Base-by-base conservation (phyloP, 2,797 vertebrate species). In the Cirrhinus mrigala region DNA sequence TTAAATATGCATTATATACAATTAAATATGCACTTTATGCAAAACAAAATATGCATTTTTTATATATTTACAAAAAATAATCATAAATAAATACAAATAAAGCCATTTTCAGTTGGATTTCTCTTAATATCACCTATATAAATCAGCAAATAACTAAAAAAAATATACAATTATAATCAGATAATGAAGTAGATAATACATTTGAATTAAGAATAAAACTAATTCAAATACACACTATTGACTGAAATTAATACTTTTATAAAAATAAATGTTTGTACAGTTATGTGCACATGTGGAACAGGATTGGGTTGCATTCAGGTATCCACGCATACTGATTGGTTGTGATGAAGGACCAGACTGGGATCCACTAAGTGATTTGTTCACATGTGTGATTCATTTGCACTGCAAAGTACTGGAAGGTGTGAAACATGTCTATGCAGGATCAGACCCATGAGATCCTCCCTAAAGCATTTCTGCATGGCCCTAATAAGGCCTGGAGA, bases 401-500 rank as follows among this genome's bases (percentile, higher is more conserved):
- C 52, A 85, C 91, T 91, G 88, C 90, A 90, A 92, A 88, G 82
- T 27, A 81, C 83, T 85, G 89, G 88, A 86, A 81, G 87, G 89
- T 71, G 87, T 24, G 60, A 46, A 81, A 76, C 77, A 81, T 33
- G 44, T 48, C 82, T 69, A 10, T 70, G 33, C 54, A 75, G 75
- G 81, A 83, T 74, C 69, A 62, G 70, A 77, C 64, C 58, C 52
- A 62, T 10, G 27, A 79, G 62, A 60, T 90, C 86, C 81, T 88
- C 64, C 69, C 77, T 64, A 50, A 27, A 83, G 87, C 85, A 89
- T 80, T 89, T 90, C 85, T 82, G 87, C 87, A 89, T 86, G 79
- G 90, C 89, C 83, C 88, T 92, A 93, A 94, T 92, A 91, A 93
- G 90, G 89, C 92, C 89, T 89, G 70, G 87, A 89, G 91, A 87